These are phyloP conservation scores for Coreius guichenoti DNA, from an alignment of 2,797 vertebrate genomes.

Conservation along the genomic window DNA sequence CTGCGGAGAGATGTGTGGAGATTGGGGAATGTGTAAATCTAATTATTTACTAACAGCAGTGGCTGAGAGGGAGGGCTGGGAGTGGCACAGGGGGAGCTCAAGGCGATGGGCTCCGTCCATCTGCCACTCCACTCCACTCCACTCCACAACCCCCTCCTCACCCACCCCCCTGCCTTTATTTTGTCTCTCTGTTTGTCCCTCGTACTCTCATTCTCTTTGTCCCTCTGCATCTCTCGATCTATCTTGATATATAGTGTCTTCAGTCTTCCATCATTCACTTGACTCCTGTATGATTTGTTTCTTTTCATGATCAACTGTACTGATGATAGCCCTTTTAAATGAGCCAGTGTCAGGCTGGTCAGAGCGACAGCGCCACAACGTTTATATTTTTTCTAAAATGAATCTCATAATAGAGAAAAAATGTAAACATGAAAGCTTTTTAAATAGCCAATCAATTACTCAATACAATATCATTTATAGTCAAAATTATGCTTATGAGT, in stretches of 20 bases:
- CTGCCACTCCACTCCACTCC: slow-evolving; percentile 73
- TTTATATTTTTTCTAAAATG: neutral
- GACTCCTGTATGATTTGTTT: neutral
- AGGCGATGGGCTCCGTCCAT: slow-evolving; percentile 83
- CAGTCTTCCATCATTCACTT: neutral
- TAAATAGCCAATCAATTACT: neutral
- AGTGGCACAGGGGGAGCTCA: slow-evolving; percentile 82
- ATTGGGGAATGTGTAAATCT: slow-evolving; percentile 95
- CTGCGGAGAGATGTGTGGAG: slow-evolving; percentile 91
- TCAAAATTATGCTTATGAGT: neutral
- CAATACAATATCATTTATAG: neutral
- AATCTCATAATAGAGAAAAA: neutral
- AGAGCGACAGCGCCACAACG: neutral
- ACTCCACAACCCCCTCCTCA: slow-evolving; percentile 59
- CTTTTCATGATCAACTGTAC: neutral
- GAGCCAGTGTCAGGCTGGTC: neutral
- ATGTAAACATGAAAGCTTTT: neutral
- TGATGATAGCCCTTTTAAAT: neutral
- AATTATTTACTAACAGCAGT: slow-evolving; percentile 92
- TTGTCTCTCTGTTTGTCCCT: slow-evolving; percentile 53
- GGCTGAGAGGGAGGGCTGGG: slow-evolving; percentile 81
- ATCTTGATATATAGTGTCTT: slow-evolving; percentile 3
- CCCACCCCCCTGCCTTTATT: slow-evolving; percentile 62
- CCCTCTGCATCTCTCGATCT: slow-evolving; percentile 13
- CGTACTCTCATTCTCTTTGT: slow-evolving; percentile 39